Base-by-base conservation (phyloP, 2,888 invertebrate genomes). In the Eristalinus aeneus region DNA sequence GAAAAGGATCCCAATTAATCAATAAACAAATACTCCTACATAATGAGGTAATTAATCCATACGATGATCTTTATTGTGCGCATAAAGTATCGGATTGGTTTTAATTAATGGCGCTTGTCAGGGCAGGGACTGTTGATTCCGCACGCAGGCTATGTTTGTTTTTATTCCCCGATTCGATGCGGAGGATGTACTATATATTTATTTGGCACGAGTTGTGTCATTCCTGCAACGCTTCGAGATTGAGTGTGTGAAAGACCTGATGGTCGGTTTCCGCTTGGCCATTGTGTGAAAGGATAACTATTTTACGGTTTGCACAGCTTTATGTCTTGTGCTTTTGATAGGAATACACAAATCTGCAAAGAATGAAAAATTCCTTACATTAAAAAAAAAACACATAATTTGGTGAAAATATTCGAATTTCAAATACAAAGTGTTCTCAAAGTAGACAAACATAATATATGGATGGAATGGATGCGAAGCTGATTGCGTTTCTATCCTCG, bases 41-140 rank as follows among this genome's bases (percentile, higher is more conserved):
- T 77, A 77, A 77, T 83, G 73, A 69, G 73, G 46, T 69, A 78
- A 78, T 83, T 83, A 83, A 83, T 83, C 78, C 77, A 74, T 78
- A 74, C 64, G 68, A 78, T 74, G 77, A 78, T 78, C 69, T 63
- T 78, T 64, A 74, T 69, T 63, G 68, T 27, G 20, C 31, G 46
- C 20, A 56, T 76, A 67, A 73, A 46, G 39, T 64, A 67, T 54
- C 53, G 46, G 63, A 73, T 60, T 60, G 10, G 64, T 36, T 73
- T 73, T 82, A 82, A 77, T 78, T 74, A 83, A 74, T 74, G 74
- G 31, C 39, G 39, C 72, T 64, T 39, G 56, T 60, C 58, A 31
- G 10, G 53, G 60, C 61, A n/a, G 23, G 16, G 9, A 39, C 10
- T 75, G 60, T 75, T 75, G 67, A 67, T 46, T 53, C 46, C 11